These are phyloP conservation scores for Melinaea menophilus DNA, from an alignment of 2,888 invertebrate genomes.

Conservation along the genomic window DNA sequence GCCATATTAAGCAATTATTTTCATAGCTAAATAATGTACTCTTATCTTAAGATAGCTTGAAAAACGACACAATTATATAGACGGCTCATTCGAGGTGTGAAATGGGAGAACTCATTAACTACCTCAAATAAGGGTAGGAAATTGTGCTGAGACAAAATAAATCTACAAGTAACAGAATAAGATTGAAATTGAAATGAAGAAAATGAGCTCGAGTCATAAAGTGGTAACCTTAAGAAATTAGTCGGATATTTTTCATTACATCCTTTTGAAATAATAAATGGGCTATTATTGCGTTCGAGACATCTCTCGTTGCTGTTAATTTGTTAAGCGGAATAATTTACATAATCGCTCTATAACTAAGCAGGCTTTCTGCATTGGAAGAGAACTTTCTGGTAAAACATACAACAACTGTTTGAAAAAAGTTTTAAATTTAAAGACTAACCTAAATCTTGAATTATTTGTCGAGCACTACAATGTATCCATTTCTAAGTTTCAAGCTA, in stretches of 20 bases:
- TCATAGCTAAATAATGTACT: no score
- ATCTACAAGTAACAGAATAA: not conserved
- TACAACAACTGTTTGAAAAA: no score
- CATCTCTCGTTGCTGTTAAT: conserved; percentile 16
- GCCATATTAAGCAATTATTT: no score
- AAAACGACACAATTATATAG: conserved; percentile 10
- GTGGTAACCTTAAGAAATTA: conserved; percentile 18
- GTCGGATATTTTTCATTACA: conserved; percentile 30
- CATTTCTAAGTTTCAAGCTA: no score
- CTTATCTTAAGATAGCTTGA: no score
- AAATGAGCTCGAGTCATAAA: conserved; percentile 1
- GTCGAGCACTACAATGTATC: no score
- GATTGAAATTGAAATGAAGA: conserved; percentile 5
- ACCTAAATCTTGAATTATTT: no score
- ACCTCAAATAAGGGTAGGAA: not conserved
- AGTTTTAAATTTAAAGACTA: no score
- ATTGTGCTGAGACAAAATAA: not conserved
- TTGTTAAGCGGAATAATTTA: conserved; percentile 17
- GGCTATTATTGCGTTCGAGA: conserved; percentile 22
- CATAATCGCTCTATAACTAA: conserved; percentile 2
- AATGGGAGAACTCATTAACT: conserved; percentile 33
- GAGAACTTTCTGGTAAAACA: no score
- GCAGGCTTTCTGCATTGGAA: no score
- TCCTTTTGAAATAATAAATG: conserved; percentile 28
- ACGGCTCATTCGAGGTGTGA: conserved; percentile 32